phyloP scores from a whole-genome alignment of 2,797 vertebrate species.

The Fundulus diaphanus region DNA sequence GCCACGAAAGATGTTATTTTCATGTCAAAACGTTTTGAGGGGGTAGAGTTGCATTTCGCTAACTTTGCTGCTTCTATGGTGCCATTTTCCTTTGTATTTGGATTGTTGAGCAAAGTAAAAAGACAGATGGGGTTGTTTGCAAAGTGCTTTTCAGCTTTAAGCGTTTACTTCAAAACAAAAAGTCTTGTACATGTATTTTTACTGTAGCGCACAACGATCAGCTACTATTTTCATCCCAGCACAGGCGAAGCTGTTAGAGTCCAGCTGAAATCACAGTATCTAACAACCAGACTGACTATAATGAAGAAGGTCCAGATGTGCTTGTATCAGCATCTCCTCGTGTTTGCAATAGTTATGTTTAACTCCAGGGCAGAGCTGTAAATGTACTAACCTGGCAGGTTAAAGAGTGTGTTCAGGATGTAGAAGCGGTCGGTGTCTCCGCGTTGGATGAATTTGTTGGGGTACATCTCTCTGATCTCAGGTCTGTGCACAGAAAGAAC shows the following conservation, averaged over 20 bases:
- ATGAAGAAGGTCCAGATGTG: no score
- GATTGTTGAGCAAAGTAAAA: neutral
- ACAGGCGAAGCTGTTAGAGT: no score
- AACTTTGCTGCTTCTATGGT: neutral
- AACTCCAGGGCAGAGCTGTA: neutral
- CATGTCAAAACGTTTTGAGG: neutral
- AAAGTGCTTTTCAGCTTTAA: no score
- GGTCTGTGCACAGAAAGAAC: slow-evolving; percentile 77
- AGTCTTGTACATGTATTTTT: no score
- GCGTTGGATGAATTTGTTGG: slow-evolving; percentile 98
- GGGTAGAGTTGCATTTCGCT: no score
- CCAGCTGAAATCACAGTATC: no score
- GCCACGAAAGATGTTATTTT: neutral
- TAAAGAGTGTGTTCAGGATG: slow-evolving; percentile 97
- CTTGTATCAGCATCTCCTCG: no score
- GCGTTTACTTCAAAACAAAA: no score
- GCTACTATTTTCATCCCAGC: no score
- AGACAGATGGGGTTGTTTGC: neutral
- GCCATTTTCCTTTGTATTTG: neutral
- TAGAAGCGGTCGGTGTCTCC: slow-evolving; percentile 97
- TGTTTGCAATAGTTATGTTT: neutral
- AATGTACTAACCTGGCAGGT: slow-evolving; percentile 88
- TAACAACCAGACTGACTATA: no score
- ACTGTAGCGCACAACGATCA: no score
- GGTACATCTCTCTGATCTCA: slow-evolving; percentile 94